These are phyloP conservation scores for Otocyon megalotis DNA, from an alignment of 2,113 vertebrate genomes.

Conservation along the genomic window DNA sequence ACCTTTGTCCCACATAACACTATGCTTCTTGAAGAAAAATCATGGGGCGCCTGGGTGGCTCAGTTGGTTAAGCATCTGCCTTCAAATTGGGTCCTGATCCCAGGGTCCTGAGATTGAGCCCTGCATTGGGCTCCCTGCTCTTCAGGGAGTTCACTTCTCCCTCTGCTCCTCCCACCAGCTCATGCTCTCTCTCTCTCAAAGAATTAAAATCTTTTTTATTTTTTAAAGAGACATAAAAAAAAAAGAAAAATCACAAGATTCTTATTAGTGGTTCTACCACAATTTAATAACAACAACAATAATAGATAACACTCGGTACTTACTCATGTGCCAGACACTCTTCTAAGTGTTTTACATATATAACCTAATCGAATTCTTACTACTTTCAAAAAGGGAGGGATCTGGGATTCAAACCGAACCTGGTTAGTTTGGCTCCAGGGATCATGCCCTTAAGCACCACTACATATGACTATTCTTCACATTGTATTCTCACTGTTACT, in stretches of 20 bases:
- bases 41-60: neutral
- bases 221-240: neutral
- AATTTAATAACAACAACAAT: neutral
- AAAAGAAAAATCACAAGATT: neutral
- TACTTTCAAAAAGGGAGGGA: neutral
- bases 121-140: neutral
- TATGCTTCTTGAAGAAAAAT: constrained; percentile 8
- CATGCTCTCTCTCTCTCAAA: neutral
- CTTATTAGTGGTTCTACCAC: neutral
- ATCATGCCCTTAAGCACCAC: neutral
- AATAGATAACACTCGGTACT: neutral
- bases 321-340: neutral
- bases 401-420: neutral
- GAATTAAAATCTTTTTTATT: neutral
- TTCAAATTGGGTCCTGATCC: neutral
- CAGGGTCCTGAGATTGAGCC: neutral
- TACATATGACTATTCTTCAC: rapidly evolving
- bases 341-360: neutral
- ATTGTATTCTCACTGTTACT: neutral
- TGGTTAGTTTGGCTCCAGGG: neutral
- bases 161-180: neutral
- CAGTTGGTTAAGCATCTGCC: neutral
- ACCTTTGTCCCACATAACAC: neutral
- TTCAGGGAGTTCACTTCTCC: neutral
- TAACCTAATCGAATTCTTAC: neutral